These are phyloP conservation scores for Amphiprion ocellaris DNA, from an alignment of 2,113 vertebrate species.

Conservation along the genomic window DNA sequence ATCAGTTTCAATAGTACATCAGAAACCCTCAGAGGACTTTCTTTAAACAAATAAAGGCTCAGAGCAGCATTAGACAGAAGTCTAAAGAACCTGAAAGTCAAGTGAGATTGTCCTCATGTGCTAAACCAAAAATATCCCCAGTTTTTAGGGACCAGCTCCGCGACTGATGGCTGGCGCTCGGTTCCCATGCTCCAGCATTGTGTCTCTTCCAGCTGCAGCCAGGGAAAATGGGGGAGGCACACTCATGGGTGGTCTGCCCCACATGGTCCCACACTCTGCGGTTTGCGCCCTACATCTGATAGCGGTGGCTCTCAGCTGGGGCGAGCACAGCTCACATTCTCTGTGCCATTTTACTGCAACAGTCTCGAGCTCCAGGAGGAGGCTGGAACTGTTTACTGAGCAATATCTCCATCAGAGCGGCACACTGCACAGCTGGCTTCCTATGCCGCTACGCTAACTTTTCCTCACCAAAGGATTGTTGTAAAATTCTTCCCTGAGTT, in stretches of 20 bases:
- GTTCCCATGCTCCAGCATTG: slow-evolving; percentile 80
- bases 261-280: slow-evolving; percentile 81
- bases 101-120: slow-evolving; percentile 45
- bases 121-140: slow-evolving; percentile 63
- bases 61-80: slow-evolving; percentile 13
- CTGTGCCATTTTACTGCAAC: slow-evolving; percentile 71
- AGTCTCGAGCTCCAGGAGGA: slow-evolving; percentile 41
- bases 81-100: slow-evolving; percentile 30
- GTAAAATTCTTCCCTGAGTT: slow-evolving; percentile 37
- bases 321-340: slow-evolving; percentile 70
- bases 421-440: slow-evolving; percentile 49
- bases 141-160: slow-evolving; percentile 42
- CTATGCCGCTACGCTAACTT: not conserved
- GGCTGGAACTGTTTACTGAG: slow-evolving; percentile 67
- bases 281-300: slow-evolving; percentile 84
- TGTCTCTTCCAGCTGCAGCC: slow-evolving; percentile 78
- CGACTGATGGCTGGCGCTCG: slow-evolving; percentile 55
- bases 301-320: slow-evolving; percentile 79
- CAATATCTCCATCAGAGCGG: slow-evolving; percentile 52
- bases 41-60: slow-evolving; percentile 55
- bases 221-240: slow-evolving; percentile 56
- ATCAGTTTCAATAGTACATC: slow-evolving; percentile 37
- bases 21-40: slow-evolving; percentile 39
- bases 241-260: slow-evolving; percentile 84
- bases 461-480: slow-evolving; percentile 15